Conservation (phyloP, 1,140 invertebrate species). For the Agraylea sexmaculata region DNA sequence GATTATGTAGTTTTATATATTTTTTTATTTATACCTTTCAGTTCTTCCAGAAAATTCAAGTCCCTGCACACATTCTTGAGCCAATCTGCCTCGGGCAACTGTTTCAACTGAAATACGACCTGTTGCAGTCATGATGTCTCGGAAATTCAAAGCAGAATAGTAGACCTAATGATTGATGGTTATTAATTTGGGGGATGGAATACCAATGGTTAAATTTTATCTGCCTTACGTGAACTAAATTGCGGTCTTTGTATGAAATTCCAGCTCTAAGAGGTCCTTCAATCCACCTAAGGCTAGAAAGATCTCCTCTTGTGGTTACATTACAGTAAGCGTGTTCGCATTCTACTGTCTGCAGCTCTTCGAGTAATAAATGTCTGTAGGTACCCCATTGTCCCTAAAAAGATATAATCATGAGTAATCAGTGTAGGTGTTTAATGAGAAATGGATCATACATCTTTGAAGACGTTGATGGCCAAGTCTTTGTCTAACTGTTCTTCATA, state of each 20-base stretch:
- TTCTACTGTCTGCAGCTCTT: conserved; percentile 30
- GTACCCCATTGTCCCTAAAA: conserved; percentile 63
- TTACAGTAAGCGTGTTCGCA: conserved; percentile 66
- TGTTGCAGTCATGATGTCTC: conserved; percentile 66
- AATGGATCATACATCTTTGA: conserved; percentile 41
- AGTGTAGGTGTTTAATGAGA: neutral
- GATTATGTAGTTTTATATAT: too few species aligned
- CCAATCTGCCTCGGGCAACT: conserved; percentile 40
- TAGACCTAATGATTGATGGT: conserved; percentile 33
- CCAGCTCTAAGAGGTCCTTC: conserved; percentile 41
- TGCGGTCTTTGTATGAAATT: conserved; percentile 29
- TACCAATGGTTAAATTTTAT: neutral
- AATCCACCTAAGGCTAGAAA: conserved; percentile 77
- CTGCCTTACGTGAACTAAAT: conserved; percentile 38
- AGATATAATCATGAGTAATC: neutral
- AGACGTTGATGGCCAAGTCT: conserved; percentile 76
- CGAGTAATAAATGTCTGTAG: conserved; percentile 56
- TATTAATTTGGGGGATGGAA: neutral
- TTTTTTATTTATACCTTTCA: conserved; percentile 9
- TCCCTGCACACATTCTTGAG: conserved; percentile 56
- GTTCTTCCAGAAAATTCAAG: conserved; percentile 61
- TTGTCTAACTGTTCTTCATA: conserved; percentile 53
- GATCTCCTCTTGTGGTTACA: conserved; percentile 65
- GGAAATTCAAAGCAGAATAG: conserved; percentile 62
- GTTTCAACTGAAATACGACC: conserved; percentile 57